These are phyloP conservation scores for Helicolenus hilgendorfi DNA, from an alignment of 2,797 vertebrate species.

Conservation along the genomic window DNA sequence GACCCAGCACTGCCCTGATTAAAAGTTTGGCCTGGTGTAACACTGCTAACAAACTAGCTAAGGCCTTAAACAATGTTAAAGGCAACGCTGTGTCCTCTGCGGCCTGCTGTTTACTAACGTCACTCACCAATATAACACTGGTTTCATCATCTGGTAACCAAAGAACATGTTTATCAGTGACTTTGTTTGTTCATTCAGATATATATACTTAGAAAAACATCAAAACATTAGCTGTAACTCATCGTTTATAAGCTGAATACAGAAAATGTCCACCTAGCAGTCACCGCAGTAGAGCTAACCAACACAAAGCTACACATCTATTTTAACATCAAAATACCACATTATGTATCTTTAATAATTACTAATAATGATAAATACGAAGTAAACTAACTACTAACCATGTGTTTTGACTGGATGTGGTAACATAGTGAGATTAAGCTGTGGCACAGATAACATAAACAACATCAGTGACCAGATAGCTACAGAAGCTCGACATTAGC, in stretches of 20 bases:
- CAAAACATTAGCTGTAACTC: neutral
- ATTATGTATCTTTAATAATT: fast-evolving
- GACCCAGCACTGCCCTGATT: neutral
- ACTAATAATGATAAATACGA: fast-evolving
- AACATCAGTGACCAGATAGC: slow-evolving; percentile 51
- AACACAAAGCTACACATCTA: slow-evolving; percentile 14
- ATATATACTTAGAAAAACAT: neutral
- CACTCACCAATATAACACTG: neutral
- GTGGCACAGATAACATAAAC: slow-evolving; percentile 77
- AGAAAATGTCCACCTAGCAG: slow-evolving; percentile 73
- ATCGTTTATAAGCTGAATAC: slow-evolving; percentile 3
- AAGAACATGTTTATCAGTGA: fast-evolving
- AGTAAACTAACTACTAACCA: fast-evolving
- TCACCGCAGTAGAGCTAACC: slow-evolving; percentile 41
- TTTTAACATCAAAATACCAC: neutral
- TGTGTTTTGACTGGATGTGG: fast-evolving
- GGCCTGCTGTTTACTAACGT: slow-evolving; percentile 76
- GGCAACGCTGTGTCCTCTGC: slow-evolving; percentile 34
- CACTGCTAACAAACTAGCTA: slow-evolving; percentile 4
- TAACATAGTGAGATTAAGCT: neutral
- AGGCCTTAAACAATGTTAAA: neutral
- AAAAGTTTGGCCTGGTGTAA: slow-evolving; percentile 41
- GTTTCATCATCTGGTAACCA: neutral
- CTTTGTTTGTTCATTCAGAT: fast-evolving
- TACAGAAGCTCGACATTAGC: slow-evolving; percentile 55